Evolutionary conservation across 1,140 invertebrate genomes (phyloP).

Genomic region (Aphaenogaster ashmeadi): DNA sequence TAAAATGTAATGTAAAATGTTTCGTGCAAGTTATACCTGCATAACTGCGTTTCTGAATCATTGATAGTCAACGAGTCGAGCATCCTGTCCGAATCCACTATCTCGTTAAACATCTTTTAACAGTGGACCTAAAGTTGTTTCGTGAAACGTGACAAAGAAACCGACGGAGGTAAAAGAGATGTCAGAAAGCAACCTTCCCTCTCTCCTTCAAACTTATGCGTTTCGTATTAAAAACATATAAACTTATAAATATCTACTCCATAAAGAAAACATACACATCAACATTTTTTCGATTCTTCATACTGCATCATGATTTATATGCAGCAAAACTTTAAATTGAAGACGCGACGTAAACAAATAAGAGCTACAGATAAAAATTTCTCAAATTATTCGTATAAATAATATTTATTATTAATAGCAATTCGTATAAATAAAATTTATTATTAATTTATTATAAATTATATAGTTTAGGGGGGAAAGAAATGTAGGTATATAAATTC

Average conservation of each 20-base stretch:
- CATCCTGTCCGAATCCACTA: conserved; percentile 84
- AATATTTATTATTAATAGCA: neutral
- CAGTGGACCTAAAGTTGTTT: conserved; percentile 69
- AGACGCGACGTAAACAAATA: conserved; percentile 8
- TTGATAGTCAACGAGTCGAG: conserved; percentile 84
- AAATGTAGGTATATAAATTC: too few relatives aligned
- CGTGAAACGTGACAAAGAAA: conserved; percentile 83
- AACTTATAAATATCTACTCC: neutral
- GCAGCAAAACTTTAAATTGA: neutral
- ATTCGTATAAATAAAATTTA: too few relatives aligned
- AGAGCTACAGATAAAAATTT: neutral
- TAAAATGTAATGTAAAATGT: neutral
- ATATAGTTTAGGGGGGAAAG: too few relatives aligned
- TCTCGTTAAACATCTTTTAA: conserved; percentile 82
- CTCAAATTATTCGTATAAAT: neutral
- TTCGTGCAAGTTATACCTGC: neutral
- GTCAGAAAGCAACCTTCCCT: neutral
- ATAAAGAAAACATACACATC: neutral
- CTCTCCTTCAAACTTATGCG: neutral
- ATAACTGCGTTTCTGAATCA: conserved; percentile 73
- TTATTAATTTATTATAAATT: too few relatives aligned
- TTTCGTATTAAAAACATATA: conserved; percentile 14
- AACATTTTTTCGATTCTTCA: neutral
- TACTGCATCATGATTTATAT: neutral
- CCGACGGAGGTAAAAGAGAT: conserved; percentile 49